These are phyloP conservation scores for Capreolus pygargus DNA, from an alignment of 2,113 vertebrate genomes.

Conservation along the genomic window DNA sequence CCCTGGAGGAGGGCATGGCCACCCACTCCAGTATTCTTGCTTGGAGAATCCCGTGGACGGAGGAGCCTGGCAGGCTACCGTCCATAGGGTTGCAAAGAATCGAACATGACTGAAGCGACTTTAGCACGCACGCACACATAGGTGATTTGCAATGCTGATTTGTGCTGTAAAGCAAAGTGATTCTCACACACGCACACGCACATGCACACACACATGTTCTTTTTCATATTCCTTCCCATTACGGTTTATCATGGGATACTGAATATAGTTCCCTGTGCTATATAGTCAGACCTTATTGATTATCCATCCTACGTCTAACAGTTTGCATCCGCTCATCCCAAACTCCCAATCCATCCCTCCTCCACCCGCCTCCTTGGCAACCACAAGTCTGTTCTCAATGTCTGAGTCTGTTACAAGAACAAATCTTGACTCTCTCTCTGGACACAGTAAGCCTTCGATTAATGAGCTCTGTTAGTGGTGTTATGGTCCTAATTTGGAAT, in stretches of 20 bases:
- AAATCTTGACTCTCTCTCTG: not conserved
- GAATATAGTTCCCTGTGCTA: not conserved
- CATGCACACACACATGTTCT: not conserved
- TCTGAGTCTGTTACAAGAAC: not conserved
- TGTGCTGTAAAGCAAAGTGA: not conserved
- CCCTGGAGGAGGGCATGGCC: not conserved
- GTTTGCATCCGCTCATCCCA: not conserved
- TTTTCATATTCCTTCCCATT: not conserved
- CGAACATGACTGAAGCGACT: rapidly evolving
- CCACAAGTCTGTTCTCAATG: not conserved
- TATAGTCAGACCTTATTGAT: not conserved
- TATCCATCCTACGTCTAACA: not conserved
- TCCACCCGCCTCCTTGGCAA: not conserved
- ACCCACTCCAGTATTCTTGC: not conserved
- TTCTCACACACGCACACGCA: not conserved
- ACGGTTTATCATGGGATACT: not conserved
- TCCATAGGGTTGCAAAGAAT: not conserved
- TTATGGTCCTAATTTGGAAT: not conserved
- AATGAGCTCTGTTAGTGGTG: not conserved
- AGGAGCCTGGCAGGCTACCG: not conserved
- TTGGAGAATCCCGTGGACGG: not conserved
- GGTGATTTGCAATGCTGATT: not conserved
- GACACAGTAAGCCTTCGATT: not conserved
- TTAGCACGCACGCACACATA: not conserved
- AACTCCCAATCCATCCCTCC: not conserved